phyloP scores from a whole-genome alignment of 2,888 invertebrate genomes.

The Parnassius smintheus region DNA sequence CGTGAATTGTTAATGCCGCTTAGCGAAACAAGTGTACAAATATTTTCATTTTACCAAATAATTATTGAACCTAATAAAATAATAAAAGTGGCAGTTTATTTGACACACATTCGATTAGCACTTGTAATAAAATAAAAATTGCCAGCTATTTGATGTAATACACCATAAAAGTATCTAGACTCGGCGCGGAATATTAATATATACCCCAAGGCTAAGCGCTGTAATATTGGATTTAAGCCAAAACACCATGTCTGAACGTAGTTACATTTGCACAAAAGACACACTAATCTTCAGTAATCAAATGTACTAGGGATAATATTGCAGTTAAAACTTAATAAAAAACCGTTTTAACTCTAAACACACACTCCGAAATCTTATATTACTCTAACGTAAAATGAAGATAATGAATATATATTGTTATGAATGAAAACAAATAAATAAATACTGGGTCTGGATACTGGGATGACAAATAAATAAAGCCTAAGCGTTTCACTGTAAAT shows the following conservation, averaged over 20 bases:
- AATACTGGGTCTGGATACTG: too few species aligned
- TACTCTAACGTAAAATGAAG: not conserved
- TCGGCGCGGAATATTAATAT: constrained; percentile 41
- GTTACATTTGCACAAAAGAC: constrained; percentile 58
- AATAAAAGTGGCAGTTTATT: constrained; percentile 1
- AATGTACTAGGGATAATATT: constrained; percentile 25
- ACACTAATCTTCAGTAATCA: constrained; percentile 48
- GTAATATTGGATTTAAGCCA: constrained; percentile 63
- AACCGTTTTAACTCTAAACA: not conserved
- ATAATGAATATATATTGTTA: not conserved
- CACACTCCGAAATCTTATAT: not conserved
- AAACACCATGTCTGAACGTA: constrained; percentile 63
- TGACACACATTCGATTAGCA: constrained; percentile 14
- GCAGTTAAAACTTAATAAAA: constrained; percentile 5
- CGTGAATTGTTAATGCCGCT: constrained; percentile 44
- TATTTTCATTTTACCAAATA: constrained; percentile 29
- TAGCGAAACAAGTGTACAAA: constrained; percentile 38
- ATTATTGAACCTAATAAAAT: constrained; percentile 6
- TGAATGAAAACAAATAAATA: too few species aligned
- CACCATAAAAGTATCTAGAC: constrained; percentile 26
- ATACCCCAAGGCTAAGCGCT: constrained; percentile 49
- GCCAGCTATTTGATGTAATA: constrained; percentile 27
- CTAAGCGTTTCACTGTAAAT: too few species aligned
- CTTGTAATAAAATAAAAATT: constrained; percentile 27
- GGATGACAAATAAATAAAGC: too few species aligned